A percentile compares a stretch with the other conserved stretches of the same genome.
Conservation (phyloP, 2,888 invertebrate genomes). For the Chouioia cunea region DNA sequence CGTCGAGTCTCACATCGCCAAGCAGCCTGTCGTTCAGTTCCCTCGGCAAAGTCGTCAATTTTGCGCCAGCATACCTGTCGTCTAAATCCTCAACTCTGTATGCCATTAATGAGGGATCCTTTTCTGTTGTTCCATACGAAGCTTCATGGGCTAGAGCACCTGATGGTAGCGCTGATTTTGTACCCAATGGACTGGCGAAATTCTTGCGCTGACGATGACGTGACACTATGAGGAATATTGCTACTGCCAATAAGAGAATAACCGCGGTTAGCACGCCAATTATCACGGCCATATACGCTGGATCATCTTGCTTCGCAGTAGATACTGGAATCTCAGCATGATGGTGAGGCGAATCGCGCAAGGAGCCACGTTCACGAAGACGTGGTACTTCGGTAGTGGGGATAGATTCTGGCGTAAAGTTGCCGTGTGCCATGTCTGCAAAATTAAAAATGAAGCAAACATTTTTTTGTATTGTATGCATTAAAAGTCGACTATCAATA, state of each 20-base stretch:
- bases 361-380: conserved; percentile 60
- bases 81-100: conserved; percentile 75
- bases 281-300: conserved; percentile 72
- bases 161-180: conserved; percentile 68
- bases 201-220: conserved; percentile 70
- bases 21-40: conserved; percentile 66
- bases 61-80: conserved; percentile 68
- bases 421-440: conserved; percentile 72
- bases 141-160: conserved; percentile 70
- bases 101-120: conserved; percentile 70
- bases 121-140: conserved; percentile 71
- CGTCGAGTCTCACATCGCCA: conserved; percentile 66
- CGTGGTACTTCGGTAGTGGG: conserved; percentile 66
- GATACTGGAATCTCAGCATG: conserved; percentile 67
- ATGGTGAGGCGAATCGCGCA: conserved; percentile 55
- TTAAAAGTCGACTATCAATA: too few species aligned
- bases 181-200: conserved; percentile 69
- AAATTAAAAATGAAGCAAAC: conserved; percentile 22
- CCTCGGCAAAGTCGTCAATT: conserved; percentile 64
- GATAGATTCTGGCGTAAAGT: conserved; percentile 71
- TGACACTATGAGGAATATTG: conserved; percentile 72
- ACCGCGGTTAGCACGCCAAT: conserved; percentile 73
- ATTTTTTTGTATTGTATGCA: too few species aligned
- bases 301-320: conserved; percentile 70
- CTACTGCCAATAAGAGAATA: conserved; percentile 72